Percentiles rank a stretch among this genome's conserved stretches.
Evolutionary conservation across 2,797 vertebrate genomes (phyloP).

Genomic region (Thamnophis elegans): DNA sequence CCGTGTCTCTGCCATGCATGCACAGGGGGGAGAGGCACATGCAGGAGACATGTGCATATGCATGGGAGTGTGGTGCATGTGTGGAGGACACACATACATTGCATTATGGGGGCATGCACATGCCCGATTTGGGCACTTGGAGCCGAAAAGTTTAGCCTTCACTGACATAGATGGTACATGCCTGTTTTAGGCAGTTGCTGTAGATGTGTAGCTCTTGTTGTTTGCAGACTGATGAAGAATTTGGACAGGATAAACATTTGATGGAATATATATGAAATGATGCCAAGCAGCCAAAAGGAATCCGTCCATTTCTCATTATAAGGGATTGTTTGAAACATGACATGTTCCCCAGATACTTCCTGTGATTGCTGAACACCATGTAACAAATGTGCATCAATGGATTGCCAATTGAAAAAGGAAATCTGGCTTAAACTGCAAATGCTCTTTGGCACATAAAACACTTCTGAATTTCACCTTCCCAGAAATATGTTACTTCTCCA

Average conservation of each 20-base stretch:
- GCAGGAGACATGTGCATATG: too few relatives aligned
- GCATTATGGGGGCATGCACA: too few relatives aligned
- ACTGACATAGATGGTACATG: background rate
- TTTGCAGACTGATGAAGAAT: background rate
- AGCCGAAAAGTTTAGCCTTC: too few relatives aligned
- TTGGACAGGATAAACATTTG: background rate
- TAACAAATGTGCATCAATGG: background rate
- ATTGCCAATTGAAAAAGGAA: background rate
- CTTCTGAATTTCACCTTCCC: conserved; percentile 14
- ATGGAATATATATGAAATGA: background rate
- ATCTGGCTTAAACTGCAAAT: background rate
- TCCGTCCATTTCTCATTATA: background rate
- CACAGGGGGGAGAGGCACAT: too few relatives aligned
- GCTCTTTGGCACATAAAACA: conserved; percentile 20
- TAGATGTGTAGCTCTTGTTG: background rate
- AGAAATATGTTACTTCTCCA: background rate
- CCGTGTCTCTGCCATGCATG: too few relatives aligned
- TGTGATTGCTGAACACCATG: background rate
- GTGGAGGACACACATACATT: too few relatives aligned
- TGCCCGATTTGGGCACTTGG: too few relatives aligned
- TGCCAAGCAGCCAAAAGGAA: background rate
- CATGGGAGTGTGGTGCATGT: too few relatives aligned
- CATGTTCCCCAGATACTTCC: background rate
- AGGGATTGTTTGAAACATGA: background rate
- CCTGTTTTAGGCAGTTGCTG: background rate